These are phyloP conservation scores for Daktulosphaira vitifoliae DNA, from an alignment of 1,140 invertebrate genomes.

Conservation along the genomic window DNA sequence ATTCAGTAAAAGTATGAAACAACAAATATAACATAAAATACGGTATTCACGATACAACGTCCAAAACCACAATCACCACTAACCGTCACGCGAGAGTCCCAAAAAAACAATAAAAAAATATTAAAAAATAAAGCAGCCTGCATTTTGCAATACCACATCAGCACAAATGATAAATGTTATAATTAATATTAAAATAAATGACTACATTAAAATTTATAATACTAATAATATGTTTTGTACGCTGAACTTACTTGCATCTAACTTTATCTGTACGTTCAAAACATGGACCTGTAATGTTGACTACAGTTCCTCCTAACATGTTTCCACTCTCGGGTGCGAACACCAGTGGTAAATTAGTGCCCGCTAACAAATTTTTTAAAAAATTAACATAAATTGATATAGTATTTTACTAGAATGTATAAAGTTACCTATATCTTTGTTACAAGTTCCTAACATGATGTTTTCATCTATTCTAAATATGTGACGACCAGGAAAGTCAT, in stretches of 20 bases:
- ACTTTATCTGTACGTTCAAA: conserved; percentile 64
- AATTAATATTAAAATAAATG: not conserved
- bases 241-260: conserved; percentile 53
- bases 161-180: too few relatives aligned
- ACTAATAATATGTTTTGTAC: too few relatives aligned
- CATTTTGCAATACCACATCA: not conserved
- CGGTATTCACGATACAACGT: too few relatives aligned
- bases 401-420: not conserved
- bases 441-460: conserved; percentile 83
- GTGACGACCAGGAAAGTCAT: conserved; percentile 78
- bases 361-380: conserved; percentile 50
- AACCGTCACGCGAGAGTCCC: too few relatives aligned
- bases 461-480: conserved; percentile 92
- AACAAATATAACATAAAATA: too few relatives aligned
- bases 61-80: too few relatives aligned
- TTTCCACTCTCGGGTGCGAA: conserved; percentile 90
- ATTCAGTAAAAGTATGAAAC: too few relatives aligned
- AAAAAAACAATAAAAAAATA: too few relatives aligned
- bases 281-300: conserved; percentile 92
- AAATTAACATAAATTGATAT: not conserved
- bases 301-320: conserved; percentile 88
- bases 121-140: too few relatives aligned
- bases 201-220: not conserved
- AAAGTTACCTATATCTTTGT: conserved; percentile 69
- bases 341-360: conserved; percentile 65